Evolutionary conservation across 2,113 vertebrate species (phyloP).

Genomic region (Anhinga anhinga): DNA sequence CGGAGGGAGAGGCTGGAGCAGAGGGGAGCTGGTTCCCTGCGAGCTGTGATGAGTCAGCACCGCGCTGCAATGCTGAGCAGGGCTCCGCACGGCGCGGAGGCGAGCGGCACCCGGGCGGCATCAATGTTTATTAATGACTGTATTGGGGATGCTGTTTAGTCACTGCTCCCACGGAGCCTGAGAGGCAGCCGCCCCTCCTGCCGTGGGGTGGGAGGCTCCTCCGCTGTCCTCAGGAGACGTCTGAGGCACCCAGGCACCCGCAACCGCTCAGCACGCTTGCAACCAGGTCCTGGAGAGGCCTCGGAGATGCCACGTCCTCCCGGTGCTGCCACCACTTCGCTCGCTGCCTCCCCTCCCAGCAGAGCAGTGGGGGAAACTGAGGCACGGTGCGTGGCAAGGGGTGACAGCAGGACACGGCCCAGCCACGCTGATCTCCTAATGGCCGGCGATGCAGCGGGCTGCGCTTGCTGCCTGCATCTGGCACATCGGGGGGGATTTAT

Average conservation of each 20-base stretch:
- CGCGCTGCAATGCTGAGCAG: neutral
- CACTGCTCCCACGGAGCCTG: slow-evolving; percentile 35
- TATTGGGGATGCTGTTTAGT: slow-evolving; percentile 68
- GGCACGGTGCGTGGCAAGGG: neutral
- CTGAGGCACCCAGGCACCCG: neutral
- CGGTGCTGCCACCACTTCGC: neutral
- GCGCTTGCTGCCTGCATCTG: neutral
- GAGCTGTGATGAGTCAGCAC: slow-evolving; percentile 54
- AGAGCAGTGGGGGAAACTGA: neutral
- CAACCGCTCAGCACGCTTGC: accelerated
- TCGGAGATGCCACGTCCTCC: neutral
- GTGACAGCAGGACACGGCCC: neutral
- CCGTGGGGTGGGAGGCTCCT: neutral
- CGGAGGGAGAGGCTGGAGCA: neutral
- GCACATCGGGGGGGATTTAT: neutral
- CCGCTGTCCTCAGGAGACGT: neutral
- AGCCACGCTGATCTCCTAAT: neutral
- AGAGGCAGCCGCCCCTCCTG: neutral
- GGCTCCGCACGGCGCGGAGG: slow-evolving; percentile 31
- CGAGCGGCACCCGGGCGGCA: slow-evolving; percentile 37
- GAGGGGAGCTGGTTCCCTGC: neutral
- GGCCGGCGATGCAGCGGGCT: neutral
- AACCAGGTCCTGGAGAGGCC: neutral
- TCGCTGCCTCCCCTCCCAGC: neutral
- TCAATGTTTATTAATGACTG: slow-evolving; percentile 46